Conservation (phyloP, 2,113 vertebrate genomes). For the Ifrita kowaldi region DNA sequence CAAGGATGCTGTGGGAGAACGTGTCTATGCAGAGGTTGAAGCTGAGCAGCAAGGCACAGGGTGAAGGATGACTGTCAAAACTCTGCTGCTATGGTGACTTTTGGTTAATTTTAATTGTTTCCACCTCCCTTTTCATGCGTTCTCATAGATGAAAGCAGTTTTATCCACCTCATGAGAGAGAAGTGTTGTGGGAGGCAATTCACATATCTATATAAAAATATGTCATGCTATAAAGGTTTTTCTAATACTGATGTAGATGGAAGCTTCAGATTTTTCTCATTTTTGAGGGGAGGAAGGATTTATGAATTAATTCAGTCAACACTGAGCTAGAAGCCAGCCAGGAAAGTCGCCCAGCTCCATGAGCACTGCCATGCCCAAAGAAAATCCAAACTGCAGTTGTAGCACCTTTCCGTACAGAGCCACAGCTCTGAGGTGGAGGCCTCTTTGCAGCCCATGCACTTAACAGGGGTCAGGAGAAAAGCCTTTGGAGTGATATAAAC, state of each 20-base stretch:
- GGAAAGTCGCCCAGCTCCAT: not conserved
- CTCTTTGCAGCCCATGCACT: not conserved
- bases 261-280: not conserved
- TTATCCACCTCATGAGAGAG: not conserved
- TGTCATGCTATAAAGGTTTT: not conserved
- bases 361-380: not conserved
- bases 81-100: not conserved
- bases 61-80: not conserved
- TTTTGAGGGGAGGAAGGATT: not conserved
- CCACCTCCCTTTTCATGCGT: not conserved
- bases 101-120: not conserved
- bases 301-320: not conserved
- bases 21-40: not conserved
- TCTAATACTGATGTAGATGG: not conserved
- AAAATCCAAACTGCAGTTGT: not conserved
- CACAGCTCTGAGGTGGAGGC: not conserved
- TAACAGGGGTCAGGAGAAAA: not conserved
- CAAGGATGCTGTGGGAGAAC: not conserved
- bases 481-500: not conserved
- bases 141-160: not conserved
- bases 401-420: not conserved
- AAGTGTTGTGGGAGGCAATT: not conserved
- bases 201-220: not conserved
- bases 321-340: not conserved
- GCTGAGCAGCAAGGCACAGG: not conserved